These are phyloP conservation scores for Bombylius discolor DNA, from an alignment of 2,888 invertebrate genomes.

Conservation along the genomic window DNA sequence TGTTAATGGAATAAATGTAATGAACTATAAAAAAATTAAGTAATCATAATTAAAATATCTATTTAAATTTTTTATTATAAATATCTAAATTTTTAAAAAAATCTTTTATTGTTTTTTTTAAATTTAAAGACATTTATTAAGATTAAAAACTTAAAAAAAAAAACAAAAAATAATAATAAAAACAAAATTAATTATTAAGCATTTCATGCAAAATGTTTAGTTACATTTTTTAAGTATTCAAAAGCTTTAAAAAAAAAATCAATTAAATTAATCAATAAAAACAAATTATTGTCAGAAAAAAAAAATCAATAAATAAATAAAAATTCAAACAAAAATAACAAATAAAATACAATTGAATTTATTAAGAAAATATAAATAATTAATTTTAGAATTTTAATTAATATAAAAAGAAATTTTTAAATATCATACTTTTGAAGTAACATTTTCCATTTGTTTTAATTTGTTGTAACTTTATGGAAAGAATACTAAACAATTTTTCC, in stretches of 20 bases:
- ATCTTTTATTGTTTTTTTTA: too few species aligned
- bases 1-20: too few species aligned
- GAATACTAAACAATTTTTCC: conserved; percentile 9
- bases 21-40: too few species aligned
- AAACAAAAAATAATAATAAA: too few species aligned
- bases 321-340: not conserved
- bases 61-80: too few species aligned
- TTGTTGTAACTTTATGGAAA: conserved; percentile 16
- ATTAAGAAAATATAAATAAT: conserved; percentile 1
- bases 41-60: too few species aligned
- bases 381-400: not conserved
- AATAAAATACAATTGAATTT: not conserved
- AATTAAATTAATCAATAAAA: not conserved
- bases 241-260: not conserved
- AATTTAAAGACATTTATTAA: too few species aligned
- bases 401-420: conserved; percentile 4
- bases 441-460: conserved; percentile 18
- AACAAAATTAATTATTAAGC: too few species aligned
- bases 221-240: too few species aligned
- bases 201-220: too few species aligned
- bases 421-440: conserved; percentile 18
- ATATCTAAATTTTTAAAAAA: too few species aligned
- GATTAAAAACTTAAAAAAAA: too few species aligned
- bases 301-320: not conserved
- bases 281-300: not conserved